These are phyloP conservation scores for Carassius auratus DNA, from an alignment of 2,113 vertebrate genomes.

Conservation along the genomic window DNA sequence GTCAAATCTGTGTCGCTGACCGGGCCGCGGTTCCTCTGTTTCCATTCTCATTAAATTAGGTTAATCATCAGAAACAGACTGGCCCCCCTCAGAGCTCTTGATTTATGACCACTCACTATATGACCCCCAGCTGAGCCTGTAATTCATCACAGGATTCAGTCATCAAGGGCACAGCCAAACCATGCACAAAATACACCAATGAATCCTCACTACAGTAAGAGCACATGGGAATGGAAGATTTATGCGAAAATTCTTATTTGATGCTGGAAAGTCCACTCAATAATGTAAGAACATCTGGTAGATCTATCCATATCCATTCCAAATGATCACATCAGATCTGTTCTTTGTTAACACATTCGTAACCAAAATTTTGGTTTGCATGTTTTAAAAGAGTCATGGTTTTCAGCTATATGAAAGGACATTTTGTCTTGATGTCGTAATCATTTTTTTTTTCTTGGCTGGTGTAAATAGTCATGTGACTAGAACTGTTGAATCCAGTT, in stretches of 20 bases:
- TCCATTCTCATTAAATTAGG: conserved; percentile 60
- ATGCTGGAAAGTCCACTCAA: background rate
- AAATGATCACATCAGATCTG: background rate
- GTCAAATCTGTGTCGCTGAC: conserved; percentile 50
- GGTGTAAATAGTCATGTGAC: conserved; percentile 1
- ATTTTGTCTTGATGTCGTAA: no score
- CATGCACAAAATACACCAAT: conserved; percentile 22
- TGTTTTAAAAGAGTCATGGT: background rate
- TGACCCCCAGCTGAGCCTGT: conserved; percentile 71
- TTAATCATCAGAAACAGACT: conserved; percentile 74
- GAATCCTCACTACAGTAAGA: background rate
- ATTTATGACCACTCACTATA: conserved; percentile 76
- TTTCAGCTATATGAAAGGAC: background rate
- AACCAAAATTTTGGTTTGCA: background rate
- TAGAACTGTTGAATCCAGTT: background rate
- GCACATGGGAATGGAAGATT: no score
- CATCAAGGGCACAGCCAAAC: conserved; percentile 27
- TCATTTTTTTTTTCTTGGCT: background rate
- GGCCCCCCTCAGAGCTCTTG: conserved; percentile 58
- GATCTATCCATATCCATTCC: background rate
- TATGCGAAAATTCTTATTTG: background rate
- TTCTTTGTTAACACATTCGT: background rate
- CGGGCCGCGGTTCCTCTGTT: conserved; percentile 31
- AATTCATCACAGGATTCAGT: conserved; percentile 3
- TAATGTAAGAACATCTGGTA: background rate